phyloP scores from a whole-genome alignment of 1,140 invertebrate genomes.

The Caerostris extrusa region DNA sequence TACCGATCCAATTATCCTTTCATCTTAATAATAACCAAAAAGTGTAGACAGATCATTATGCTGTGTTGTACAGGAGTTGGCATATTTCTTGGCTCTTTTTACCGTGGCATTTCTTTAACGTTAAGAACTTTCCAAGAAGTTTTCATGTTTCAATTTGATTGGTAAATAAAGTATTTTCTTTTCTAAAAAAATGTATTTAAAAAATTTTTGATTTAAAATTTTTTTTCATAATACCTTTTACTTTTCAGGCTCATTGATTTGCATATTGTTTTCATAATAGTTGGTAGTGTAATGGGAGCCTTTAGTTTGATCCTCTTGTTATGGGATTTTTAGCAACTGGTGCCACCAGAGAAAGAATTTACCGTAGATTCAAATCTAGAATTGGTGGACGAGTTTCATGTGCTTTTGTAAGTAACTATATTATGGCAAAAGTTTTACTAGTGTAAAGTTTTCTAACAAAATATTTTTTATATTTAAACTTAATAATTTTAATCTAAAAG shows the following conservation, averaged over 20 bases:
- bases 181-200: no score
- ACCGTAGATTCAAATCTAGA: conserved; percentile 94
- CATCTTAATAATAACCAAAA: no score
- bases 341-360: conserved; percentile 96
- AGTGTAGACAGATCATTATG: no score
- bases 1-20: no score
- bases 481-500: no score
- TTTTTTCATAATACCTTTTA: no score
- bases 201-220: no score
- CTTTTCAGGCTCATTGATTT: conserved; percentile 90
- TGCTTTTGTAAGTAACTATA: conserved; percentile 64
- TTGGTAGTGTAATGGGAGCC: conserved; percentile 97
- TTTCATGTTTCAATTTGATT: conserved; percentile 89
- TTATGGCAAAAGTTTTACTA: no score
- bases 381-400: conserved; percentile 96
- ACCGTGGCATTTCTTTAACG: conserved; percentile 91
- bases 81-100: conserved; percentile 98
- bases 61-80: conserved; percentile 96
- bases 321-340: conserved; percentile 96
- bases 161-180: conserved; percentile 83
- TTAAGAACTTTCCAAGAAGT: conserved; percentile 94
- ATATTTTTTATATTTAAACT: no score
- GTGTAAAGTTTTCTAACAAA: no score
- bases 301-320: conserved; percentile 95
- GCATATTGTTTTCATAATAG: conserved; percentile 95